Conservation (phyloP, 2,797 vertebrate genomes). For the Ciconia nigra region DNA sequence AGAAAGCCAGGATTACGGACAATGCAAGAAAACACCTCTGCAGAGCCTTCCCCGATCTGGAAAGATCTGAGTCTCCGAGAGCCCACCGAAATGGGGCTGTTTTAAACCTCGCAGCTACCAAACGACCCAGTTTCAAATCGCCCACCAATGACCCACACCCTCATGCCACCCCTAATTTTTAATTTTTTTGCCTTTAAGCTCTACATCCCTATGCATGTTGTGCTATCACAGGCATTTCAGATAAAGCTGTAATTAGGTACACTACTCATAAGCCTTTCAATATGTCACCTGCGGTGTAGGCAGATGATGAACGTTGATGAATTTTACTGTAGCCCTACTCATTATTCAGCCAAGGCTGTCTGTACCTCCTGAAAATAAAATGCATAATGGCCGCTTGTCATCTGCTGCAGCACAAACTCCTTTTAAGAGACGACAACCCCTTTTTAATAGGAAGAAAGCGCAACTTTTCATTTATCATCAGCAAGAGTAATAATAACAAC, state of each 20-base stretch:
- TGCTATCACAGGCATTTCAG: not conserved
- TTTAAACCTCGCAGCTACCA: not conserved
- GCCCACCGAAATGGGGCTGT: rapidly evolving
- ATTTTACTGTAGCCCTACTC: not conserved
- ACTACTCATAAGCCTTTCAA: not conserved
- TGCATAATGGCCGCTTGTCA: rapidly evolving
- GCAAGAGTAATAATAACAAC: not conserved
- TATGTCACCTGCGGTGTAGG: not conserved
- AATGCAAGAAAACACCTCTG: not conserved
- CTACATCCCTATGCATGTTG: not conserved
- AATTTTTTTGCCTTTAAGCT: not conserved
- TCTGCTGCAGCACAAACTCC: not conserved
- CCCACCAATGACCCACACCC: not conserved
- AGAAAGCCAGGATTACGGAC: not conserved
- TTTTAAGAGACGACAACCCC: not conserved
- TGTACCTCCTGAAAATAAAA: not conserved
- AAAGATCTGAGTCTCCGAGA: not conserved
- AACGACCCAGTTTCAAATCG: not conserved
- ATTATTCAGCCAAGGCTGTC: not conserved
- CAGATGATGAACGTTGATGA: not conserved
- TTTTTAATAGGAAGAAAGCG: not conserved
- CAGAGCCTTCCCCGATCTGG: not conserved
- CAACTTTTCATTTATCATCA: not conserved
- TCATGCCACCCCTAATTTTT: not conserved
- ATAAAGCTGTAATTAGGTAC: not conserved